Base-by-base conservation (phyloP, 2,797 vertebrate genomes). In the Tamandua tetradactyla region DNA sequence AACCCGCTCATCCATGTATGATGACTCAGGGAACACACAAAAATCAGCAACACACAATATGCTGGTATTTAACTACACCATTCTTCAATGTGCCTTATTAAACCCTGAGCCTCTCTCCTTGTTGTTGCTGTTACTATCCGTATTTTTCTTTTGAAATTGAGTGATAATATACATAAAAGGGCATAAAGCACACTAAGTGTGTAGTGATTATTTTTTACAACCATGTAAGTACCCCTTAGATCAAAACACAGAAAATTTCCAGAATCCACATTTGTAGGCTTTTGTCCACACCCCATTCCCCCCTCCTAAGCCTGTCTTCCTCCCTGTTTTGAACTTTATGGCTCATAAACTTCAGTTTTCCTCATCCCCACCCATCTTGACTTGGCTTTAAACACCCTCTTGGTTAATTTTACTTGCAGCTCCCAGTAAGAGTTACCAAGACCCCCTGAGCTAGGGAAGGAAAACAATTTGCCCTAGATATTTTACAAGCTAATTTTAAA, bases 401-500 rank as follows among this genome's bases (percentile, higher is more conserved):
- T 55, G 47, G 75, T 96, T 93, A 68, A 72, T 88, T 96, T 83
- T 87, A 91, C 52, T 84, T 66, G 14, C 4, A 57, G 49, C 22
- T 78, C 44, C 87, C 72, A 75, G 32, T 80, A 94, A 92, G 32
- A 81, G 22, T 61, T 84, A 74, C 57, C 35, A 37, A 62, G 68
- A 83, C 17, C n/a, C 76, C 88, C 40, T 40, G 52, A 61, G 47
- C 37, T 18, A 93, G 93, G 85, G 59, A 49, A 94, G 74, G 30
- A 62, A 47, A 80, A 62, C 12, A 75, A 80, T 86, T 82, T 74
- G 57, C 35, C 90, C 59, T 91, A 88, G 92, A 75, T 61, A 86
- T 84, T 92, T 89, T 92, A 57, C 71, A 84, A 86, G 87, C 14
- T 79, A 83, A 92, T 57, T 57, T 87, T 76, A 93, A 94, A 35